Percentiles rank a stretch among this genome's conserved stretches.
Conservation (phyloP, 2,797 vertebrate genomes). For the Gorsachius magnificus region DNA sequence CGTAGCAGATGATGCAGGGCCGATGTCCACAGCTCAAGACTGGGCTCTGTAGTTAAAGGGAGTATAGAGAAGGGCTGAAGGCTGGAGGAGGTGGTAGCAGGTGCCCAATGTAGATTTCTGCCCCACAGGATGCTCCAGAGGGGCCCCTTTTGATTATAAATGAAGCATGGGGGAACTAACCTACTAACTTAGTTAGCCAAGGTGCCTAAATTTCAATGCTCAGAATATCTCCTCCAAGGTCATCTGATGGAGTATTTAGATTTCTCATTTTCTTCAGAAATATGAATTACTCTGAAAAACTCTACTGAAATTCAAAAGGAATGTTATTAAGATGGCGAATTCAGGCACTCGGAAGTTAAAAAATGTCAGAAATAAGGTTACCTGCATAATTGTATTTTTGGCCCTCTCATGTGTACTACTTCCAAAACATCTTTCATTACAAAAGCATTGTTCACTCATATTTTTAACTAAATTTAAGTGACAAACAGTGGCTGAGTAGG, state of each 20-base stretch:
- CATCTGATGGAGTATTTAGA: neutral
- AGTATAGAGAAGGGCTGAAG: neutral
- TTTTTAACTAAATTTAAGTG: neutral
- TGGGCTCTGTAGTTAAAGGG: neutral
- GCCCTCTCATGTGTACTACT: neutral
- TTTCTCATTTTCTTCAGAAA: neutral
- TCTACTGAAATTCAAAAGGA: neutral
- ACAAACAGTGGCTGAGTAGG: neutral
- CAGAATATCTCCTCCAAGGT: neutral
- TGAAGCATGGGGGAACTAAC: neutral
- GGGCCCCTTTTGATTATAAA: neutral
- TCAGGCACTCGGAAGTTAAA: neutral
- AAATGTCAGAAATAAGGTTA: neutral
- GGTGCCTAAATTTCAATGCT: neutral
- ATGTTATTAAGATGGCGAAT: neutral
- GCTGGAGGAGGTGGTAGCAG: neutral
- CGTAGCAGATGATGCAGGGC: neutral
- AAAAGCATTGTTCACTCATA: neutral
- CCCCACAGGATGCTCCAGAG: neutral
- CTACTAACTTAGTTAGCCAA: neutral
- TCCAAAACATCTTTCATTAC: neutral
- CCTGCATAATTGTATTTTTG: neutral
- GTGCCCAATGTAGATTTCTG: neutral
- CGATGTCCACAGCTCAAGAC: neutral
- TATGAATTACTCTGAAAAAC: neutral